Base-by-base conservation (phyloP, 2,888 invertebrate species). In the Andrena flavipes region DNA sequence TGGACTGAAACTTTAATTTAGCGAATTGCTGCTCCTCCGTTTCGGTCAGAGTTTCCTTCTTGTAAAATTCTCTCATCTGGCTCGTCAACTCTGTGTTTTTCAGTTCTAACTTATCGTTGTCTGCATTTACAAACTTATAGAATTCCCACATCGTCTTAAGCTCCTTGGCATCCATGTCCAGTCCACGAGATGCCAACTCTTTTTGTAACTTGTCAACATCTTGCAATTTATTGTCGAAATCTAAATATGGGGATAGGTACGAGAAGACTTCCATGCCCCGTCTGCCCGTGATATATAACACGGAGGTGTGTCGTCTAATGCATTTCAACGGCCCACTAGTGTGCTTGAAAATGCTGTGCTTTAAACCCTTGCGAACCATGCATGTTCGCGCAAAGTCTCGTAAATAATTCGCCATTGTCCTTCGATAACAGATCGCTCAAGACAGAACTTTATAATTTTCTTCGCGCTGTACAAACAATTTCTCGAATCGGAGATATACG, bases 231-330 rank as follows among this genome's bases (percentile, higher is more conserved):
- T 95, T 94, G 26, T 95, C 95, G 86, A 96, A 96, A 91, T 97
- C 96, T 87, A 97, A 92, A 88, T 96, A 95, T 0, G 97, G 97
- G 23, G 95, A 95, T 29, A 98, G 92, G 80, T 96, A 95, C 2
- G 96, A 95, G 95, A 95, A 97, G 70, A 95, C 95, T 86, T 96
- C 96, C 20, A 95, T 95, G 1, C 97, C 97, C 92, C 96, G 96
- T 80, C 95, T 95, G 13, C 97, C 97, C 76, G 96, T 96, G 83
- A 97, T 95, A 90, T 96, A 96, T 48, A 97, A 91, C 56, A 96
- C 96, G 23, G 97, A 97, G 81, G 78, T 80, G 42, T 90, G 90
- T 10, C 69, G 65, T 56, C 68, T 77, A 2, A n/a, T n/a, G n/a
- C 16, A 51, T 3, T 10, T 68, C 16, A 54, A n/a, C 0, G 48